phyloP scores from a whole-genome alignment of 1,140 invertebrate species.

The Elymnias hypermnestra region DNA sequence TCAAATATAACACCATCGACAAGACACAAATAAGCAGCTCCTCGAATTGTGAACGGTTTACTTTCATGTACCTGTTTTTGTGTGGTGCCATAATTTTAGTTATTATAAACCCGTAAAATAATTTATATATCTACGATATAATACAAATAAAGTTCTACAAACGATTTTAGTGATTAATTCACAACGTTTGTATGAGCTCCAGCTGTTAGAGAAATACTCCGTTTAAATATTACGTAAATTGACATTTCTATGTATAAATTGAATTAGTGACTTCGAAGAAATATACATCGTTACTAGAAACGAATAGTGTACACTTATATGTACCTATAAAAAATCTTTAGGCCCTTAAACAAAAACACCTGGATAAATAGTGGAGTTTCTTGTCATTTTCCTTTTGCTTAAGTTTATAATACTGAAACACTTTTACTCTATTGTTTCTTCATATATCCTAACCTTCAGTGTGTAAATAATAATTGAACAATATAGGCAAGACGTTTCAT shows the following conservation, averaged over 20 bases:
- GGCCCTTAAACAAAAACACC: slow-evolving; percentile 9
- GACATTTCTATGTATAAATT: slow-evolving; percentile 13
- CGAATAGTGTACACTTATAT: neutral
- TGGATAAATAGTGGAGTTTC: slow-evolving; percentile 19
- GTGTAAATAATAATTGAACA: slow-evolving; percentile 20
- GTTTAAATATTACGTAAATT: slow-evolving; percentile 9
- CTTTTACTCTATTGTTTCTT: no score
- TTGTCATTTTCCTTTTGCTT: no score
- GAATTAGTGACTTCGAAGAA: slow-evolving; percentile 10
- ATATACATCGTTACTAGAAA: no score
- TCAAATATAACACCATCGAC: slow-evolving; percentile 31
- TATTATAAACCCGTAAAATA: slow-evolving; percentile 1
- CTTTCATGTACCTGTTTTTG: slow-evolving; percentile 47
- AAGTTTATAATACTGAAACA: no score
- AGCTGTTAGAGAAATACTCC: slow-evolving; percentile 7
- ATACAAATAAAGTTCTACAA: no score
- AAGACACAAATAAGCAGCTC: slow-evolving; percentile 38
- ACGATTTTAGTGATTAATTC: no score
- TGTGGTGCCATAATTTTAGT: slow-evolving; percentile 60
- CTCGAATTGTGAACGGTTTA: slow-evolving; percentile 54
- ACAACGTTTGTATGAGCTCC: neutral
- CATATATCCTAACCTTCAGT: no score
- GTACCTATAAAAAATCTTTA: neutral
- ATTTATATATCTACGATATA: no score
- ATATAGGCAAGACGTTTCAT: neutral